phyloP scores from a whole-genome alignment of 37 sponge, comb jelly and placozoan species.

The Halichondria panicea region DNA sequence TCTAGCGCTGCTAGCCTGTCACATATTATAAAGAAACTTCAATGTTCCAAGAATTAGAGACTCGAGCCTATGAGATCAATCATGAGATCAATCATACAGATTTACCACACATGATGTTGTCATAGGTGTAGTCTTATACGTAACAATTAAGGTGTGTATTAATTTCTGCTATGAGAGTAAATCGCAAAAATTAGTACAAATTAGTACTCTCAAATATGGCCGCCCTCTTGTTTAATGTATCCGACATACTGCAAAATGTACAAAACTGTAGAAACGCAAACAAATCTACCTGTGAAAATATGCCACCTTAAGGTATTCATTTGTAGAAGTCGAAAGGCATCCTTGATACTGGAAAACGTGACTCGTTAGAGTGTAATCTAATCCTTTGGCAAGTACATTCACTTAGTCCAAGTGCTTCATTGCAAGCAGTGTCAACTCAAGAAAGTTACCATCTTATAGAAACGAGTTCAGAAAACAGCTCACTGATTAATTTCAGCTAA shows the following conservation, averaged over 20 bases:
- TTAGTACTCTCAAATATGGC: constrained; percentile 2
- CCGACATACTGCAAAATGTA: neutral
- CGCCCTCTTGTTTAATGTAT: constrained; percentile 19
- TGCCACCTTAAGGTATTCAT: neutral
- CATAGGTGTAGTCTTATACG: neutral
- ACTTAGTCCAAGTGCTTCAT: constrained; percentile 12
- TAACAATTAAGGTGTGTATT: neutral
- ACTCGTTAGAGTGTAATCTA: constrained; percentile 16
- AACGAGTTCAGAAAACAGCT: neutral
- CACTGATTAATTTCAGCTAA: neutral
- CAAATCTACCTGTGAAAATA: neutral
- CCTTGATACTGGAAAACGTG: constrained; percentile 8
- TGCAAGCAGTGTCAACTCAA: neutral
- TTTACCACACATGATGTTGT: neutral
- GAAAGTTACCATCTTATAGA: neutral
- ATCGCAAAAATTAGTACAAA: constrained; percentile 8
- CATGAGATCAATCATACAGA: neutral
- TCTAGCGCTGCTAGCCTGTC: too few species aligned
- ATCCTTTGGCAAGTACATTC: constrained; percentile 24
- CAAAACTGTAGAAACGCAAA: neutral
- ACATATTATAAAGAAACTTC: neutral
- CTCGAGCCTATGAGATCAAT: too few species aligned
- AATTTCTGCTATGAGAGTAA: neutral
- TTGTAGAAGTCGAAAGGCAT: constrained; percentile 30
- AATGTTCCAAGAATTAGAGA: constrained; percentile 3